Conservation (phyloP, 2,888 invertebrate species). For the Eumacrocentrus americanus region DNA sequence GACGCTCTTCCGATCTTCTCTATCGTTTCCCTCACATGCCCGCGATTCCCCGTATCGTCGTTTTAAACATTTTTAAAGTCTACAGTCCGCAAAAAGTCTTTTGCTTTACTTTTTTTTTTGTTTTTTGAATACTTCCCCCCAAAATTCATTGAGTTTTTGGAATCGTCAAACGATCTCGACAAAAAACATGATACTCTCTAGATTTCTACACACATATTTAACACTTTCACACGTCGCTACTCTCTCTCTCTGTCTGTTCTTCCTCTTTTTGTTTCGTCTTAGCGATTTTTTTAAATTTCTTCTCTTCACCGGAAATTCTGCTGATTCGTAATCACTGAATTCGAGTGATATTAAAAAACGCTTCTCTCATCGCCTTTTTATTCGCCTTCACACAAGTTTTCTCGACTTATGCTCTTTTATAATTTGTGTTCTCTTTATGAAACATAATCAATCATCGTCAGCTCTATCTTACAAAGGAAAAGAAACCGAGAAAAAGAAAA, state of each 20-base stretch:
- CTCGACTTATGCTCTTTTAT: background rate
- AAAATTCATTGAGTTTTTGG: constrained; percentile 5
- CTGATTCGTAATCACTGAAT: constrained; percentile 8
- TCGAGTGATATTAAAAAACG: background rate
- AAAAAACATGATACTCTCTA: constrained; percentile 27
- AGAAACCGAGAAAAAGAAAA: constrained; percentile 28
- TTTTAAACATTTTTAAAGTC: constrained; percentile 24
- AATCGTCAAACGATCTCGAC: constrained; percentile 16
- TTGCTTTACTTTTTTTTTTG: constrained; percentile 16
- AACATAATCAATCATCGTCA: constrained; percentile 17
- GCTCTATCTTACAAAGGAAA: constrained; percentile 36
- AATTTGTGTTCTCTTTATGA: constrained; percentile 4
- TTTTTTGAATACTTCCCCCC: constrained; percentile 21
- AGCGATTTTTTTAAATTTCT: constrained; percentile 16
- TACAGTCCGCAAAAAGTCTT: constrained; percentile 26
- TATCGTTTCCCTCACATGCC: constrained; percentile 44
- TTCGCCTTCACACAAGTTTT: background rate
- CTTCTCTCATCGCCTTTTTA: background rate
- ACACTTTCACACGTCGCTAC: constrained; percentile 34
- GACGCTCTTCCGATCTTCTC: constrained; percentile 32
- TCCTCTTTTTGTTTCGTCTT: constrained; percentile 24
- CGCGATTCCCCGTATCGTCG: constrained; percentile 34
- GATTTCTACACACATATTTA: constrained; percentile 35
- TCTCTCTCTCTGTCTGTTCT: constrained; percentile 30
- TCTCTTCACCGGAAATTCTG: constrained; percentile 17